Base-by-base conservation (phyloP, 2,888 invertebrate genomes). In the Ormyrus thymus region DNA sequence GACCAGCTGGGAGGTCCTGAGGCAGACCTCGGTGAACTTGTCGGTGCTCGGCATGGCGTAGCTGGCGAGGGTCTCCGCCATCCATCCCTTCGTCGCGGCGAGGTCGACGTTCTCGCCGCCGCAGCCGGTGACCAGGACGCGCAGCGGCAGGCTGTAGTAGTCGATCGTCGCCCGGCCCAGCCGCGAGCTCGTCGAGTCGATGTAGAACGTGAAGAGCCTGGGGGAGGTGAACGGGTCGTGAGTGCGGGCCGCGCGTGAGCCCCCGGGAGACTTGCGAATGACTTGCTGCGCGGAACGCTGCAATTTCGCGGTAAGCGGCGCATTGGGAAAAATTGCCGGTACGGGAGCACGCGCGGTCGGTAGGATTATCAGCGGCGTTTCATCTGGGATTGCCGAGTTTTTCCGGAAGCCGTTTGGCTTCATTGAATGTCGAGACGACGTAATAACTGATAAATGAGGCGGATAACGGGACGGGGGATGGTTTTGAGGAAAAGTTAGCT, bases 11-110 rank as follows among this genome's bases (percentile, higher is more conserved):
- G 96, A 96, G 84, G 93, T 92, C 83, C 94, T 93, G 82, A 97
- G 90, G 86, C 97, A 97, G 80, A 97, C 95, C 85, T 95, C 94
- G 85, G 95, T 93, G 94, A 95, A 96, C 86, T 93, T 93, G 87
- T 95, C 94, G 48, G 94, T 93, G 50, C 95, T 95, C 76, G 96
- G 96, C 90, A 96, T 95, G n/a, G 96, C 94, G 88, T 95, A 96
- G 53, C 96, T 96, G 7, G 96, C 96, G 84, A 95, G 94, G 0
- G 96, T 96, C 89, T 96, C 96, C 13, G 96, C 94, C 86, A 95
- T 94, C 96, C 96, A 96, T 87, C 95, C 95, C 86, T 94, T 95
- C 11, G 96, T 96, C 85, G 95, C 95, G 9, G 94, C 89, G 59
- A 92, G 89, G 78, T 94, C 93, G 7, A 93, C 91, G 77, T 93